phyloP scores from a whole-genome alignment of 2,113 vertebrate genomes.

The Naja naja region DNA sequence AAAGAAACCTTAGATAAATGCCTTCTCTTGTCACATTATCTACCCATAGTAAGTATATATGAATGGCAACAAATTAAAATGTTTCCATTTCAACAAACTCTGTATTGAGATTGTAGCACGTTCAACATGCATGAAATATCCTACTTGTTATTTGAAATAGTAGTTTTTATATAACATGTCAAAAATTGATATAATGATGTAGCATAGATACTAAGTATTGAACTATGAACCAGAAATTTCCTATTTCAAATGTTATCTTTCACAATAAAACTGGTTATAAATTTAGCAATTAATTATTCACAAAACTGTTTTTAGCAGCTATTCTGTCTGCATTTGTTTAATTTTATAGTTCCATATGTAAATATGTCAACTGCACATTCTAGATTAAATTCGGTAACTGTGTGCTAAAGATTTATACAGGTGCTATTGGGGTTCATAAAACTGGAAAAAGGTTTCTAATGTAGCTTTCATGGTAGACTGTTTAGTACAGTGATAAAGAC shows the following conservation, averaged over 20 bases:
- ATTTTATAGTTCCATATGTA: neutral
- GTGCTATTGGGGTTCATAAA: neutral
- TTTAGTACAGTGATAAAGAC: neutral
- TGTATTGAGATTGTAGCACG: neutral
- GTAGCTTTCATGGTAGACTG: neutral
- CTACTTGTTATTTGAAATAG: neutral
- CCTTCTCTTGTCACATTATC: neutral
- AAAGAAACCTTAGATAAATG: neutral
- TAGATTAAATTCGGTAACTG: neutral
- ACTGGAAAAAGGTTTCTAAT: neutral
- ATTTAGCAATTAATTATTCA: neutral
- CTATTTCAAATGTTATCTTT: neutral
- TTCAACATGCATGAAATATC: neutral
- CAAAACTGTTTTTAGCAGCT: neutral
- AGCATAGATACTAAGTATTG: neutral
- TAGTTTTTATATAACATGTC: neutral
- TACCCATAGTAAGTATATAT: neutral
- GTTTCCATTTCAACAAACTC: neutral
- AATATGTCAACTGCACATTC: neutral
- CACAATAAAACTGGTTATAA: neutral
- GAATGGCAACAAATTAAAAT: neutral
- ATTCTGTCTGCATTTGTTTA: neutral
- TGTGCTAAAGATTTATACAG: neutral
- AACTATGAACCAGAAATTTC: neutral
- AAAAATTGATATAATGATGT: neutral